Evolutionary conservation across 2,888 invertebrate species (phyloP).

Genomic region (Lithophane semibrunnea): DNA sequence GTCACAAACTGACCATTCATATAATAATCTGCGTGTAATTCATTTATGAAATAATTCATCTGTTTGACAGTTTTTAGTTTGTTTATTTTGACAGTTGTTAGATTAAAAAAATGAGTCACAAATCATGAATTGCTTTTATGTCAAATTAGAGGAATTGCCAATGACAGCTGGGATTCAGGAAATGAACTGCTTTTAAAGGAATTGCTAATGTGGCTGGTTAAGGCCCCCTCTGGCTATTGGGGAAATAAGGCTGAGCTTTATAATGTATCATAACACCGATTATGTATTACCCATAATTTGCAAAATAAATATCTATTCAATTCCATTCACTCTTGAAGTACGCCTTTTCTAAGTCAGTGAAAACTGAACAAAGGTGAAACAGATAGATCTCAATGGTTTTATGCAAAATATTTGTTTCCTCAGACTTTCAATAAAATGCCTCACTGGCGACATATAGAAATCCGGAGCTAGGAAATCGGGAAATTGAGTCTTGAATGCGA

Average conservation of each 20-base stretch:
- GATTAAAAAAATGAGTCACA: too few species aligned
- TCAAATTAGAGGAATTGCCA: too few species aligned
- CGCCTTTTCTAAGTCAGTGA: not conserved
- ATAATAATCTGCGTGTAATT: too few species aligned
- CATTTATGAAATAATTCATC: too few species aligned
- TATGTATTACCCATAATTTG: not conserved
- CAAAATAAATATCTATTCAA: not conserved
- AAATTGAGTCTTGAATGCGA: conserved; percentile 25
- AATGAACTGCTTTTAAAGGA: too few species aligned
- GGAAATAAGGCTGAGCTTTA: not conserved
- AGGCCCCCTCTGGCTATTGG: too few species aligned
- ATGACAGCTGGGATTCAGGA: too few species aligned
- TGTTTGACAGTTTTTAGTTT: too few species aligned
- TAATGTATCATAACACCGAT: not conserved
- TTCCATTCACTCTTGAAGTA: not conserved
- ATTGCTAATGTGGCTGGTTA: too few species aligned
- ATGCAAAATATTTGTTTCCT: conserved; percentile 27
- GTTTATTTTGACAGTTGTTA: too few species aligned
- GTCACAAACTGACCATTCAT: too few species aligned
- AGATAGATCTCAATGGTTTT: not conserved
- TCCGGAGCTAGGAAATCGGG: conserved; percentile 10
- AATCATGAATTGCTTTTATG: too few species aligned
- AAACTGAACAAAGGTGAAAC: conserved; percentile 4
- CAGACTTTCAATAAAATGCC: conserved; percentile 15
- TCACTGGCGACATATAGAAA: conserved; percentile 17